Evolutionary conservation across 2,888 invertebrate genomes (phyloP).

Genomic region (Cephonodes hylas): DNA sequence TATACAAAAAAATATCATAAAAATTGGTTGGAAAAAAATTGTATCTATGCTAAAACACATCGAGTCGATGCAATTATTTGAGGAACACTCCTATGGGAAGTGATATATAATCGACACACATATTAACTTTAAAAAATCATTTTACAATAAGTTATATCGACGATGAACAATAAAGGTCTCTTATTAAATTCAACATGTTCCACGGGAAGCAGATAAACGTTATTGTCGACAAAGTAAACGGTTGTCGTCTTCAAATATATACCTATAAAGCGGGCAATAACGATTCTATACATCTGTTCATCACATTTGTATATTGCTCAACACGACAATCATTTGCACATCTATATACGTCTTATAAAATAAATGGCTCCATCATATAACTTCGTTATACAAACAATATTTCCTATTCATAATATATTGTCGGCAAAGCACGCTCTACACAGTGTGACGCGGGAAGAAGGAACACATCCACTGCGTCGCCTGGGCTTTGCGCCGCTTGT

Average conservation of each 20-base stretch:
- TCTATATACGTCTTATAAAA: not conserved
- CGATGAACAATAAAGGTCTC: not conserved
- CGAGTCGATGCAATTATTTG: not conserved
- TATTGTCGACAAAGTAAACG: conserved; percentile 9
- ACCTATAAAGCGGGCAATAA: conserved; percentile 4
- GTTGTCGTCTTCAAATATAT: not conserved
- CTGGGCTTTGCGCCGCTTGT: not conserved
- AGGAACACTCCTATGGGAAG: not conserved
- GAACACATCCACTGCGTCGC: too few species aligned
- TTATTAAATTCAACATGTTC: conserved; percentile 6
- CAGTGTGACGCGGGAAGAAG: not conserved
- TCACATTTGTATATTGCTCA: not conserved
- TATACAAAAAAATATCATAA: not conserved
- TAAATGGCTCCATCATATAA: not conserved
- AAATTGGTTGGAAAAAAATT: not conserved
- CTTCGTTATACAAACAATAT: not conserved
- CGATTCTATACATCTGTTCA: too few species aligned
- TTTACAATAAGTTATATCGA: not conserved
- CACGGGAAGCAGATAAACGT: not conserved
- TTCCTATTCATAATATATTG: not conserved
- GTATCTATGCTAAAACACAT: not conserved
- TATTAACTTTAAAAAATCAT: not conserved
- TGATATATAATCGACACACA: not conserved
- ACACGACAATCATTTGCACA: not conserved
- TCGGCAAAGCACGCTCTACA: not conserved